phyloP scores from a whole-genome alignment of 2,113 vertebrate genomes.

The Serilophus lunatus region DNA sequence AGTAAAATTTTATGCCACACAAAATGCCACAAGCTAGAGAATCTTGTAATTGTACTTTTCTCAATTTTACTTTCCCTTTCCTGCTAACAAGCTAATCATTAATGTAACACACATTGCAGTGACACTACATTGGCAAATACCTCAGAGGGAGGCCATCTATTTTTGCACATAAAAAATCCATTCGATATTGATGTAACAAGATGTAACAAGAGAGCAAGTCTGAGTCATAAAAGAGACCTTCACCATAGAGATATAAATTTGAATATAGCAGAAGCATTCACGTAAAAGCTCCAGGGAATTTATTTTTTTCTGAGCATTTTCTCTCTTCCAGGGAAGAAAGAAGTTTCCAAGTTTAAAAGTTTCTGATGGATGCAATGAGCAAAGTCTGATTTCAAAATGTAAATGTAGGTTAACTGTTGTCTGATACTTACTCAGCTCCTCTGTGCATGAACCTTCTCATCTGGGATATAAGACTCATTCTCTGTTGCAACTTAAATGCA shows the following conservation, averaged over 20 bases:
- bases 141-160: background rate
- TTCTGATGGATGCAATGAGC: background rate
- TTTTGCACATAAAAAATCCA: background rate
- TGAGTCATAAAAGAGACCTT: background rate
- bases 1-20: background rate
- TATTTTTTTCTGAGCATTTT: background rate
- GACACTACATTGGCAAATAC: background rate
- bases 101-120: background rate
- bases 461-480: background rate
- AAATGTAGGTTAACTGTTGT: background rate
- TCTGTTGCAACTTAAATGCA: background rate
- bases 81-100: background rate
- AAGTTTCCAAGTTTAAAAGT: background rate
- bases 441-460: background rate
- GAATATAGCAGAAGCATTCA: background rate
- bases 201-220: background rate
- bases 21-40: background rate
- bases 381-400: background rate
- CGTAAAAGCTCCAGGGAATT: background rate
- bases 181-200: background rate
- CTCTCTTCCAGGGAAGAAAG: background rate
- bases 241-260: background rate
- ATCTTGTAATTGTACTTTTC: background rate
- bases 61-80: background rate
- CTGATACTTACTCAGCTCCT: rapidly evolving